Conservation (phyloP, 2,797 vertebrate species). For the Pelodytes ibericus region DNA sequence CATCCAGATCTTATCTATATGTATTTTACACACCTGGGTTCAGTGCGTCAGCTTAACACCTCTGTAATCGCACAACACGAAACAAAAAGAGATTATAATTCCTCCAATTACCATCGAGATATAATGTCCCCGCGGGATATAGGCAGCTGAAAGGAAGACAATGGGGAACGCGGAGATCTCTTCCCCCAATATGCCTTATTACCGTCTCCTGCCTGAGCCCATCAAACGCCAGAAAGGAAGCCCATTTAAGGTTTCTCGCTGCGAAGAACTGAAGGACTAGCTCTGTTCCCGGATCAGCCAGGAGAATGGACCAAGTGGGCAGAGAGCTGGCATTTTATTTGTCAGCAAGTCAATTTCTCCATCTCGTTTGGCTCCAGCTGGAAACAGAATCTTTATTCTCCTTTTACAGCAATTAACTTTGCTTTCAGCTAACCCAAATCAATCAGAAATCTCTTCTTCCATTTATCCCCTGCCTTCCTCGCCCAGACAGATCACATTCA, state of each 20-base stretch:
- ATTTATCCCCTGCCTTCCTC: not conserved
- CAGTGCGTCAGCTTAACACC: not conserved
- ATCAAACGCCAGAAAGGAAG: slow-evolving; percentile 11
- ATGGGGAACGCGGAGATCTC: slow-evolving; percentile 27
- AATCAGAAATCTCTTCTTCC: not conserved
- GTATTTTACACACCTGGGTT: slow-evolving; percentile 2
- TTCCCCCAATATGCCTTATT: slow-evolving; percentile 21
- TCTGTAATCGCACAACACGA: slow-evolving; percentile 17
- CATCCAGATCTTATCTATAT: too few relatives aligned
- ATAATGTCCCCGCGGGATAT: slow-evolving; percentile 29
- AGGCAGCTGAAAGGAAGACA: slow-evolving; percentile 9
- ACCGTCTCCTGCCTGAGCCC: not conserved
- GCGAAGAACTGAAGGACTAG: not conserved
- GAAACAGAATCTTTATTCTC: not conserved
- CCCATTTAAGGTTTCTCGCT: slow-evolving; percentile 23
- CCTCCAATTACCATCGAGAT: slow-evolving; percentile 39
- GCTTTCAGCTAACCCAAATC: not conserved
- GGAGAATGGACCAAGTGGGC: slow-evolving; percentile 24
- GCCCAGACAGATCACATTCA: not conserved
- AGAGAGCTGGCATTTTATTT: slow-evolving; percentile 20
- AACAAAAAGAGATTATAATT: slow-evolving; percentile 23
- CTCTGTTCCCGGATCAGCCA: slow-evolving; percentile 23
- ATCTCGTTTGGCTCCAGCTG: not conserved
- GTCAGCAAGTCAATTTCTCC: slow-evolving; percentile 25
- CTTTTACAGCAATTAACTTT: slow-evolving; percentile 13